A percentile compares a stretch with the other conserved stretches of the same genome.
Conservation (phyloP, 2,113 vertebrate genomes). For the Lota lota region DNA sequence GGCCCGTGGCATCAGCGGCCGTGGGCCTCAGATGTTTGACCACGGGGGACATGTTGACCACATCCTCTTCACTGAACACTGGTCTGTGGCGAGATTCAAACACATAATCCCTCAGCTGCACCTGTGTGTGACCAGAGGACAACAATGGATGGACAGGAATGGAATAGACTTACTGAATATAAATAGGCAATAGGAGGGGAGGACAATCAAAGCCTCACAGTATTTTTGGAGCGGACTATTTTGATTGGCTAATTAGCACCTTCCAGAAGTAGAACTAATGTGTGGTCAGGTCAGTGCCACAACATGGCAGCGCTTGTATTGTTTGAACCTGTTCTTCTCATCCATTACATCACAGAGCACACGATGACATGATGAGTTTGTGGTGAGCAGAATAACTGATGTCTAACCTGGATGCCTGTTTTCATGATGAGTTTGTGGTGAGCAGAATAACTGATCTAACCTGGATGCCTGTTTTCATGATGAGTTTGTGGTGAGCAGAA, state of each 20-base stretch:
- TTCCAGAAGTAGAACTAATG: too few relatives aligned
- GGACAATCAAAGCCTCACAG: slow-evolving; percentile 14
- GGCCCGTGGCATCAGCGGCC: slow-evolving; percentile 82
- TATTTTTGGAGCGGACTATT: too few relatives aligned
- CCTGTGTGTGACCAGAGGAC: slow-evolving; percentile 54
- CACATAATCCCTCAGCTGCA: slow-evolving; percentile 87
- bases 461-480: slow-evolving; percentile 91
- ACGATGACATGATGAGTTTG: slow-evolving; percentile 66
- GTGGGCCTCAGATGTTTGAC: slow-evolving; percentile 88
- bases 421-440: slow-evolving; percentile 74
- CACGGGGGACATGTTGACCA: slow-evolving; percentile 93
- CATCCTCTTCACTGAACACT: slow-evolving; percentile 86
- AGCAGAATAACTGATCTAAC: slow-evolving; percentile 57
- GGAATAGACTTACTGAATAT: neutral
- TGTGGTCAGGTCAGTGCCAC: too few relatives aligned
- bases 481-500: slow-evolving; percentile 37
- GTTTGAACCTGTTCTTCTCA: too few relatives aligned
- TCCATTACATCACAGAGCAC: too few relatives aligned
- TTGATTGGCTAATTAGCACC: too few relatives aligned
- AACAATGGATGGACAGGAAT: neutral
- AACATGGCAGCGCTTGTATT: too few relatives aligned
- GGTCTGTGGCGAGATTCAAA: slow-evolving; percentile 86
- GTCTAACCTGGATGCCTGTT: slow-evolving; percentile 88
- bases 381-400: neutral
- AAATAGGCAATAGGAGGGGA: neutral